Evolutionary conservation across 2,888 invertebrate species (phyloP), one percentile per base, ranked within the genome.

Genomic region (Vesta saturnalis): DNA sequence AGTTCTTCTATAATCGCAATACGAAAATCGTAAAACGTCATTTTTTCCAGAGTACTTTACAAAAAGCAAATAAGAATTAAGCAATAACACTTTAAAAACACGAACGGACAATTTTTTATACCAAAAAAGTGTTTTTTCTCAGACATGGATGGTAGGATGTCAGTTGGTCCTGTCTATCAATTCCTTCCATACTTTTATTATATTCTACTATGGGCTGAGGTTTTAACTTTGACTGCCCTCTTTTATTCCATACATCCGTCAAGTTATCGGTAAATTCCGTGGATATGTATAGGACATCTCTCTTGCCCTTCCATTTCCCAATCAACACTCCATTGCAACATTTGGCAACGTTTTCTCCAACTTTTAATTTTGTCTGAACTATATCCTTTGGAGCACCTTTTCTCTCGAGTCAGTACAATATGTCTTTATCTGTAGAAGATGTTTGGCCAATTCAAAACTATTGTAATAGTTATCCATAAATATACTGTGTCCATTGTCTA

Each of bases 281-380:
- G 8, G 74, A 73, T 35, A 75, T 74, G 18, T 70, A 71, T 16
- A 59, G 43, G 30, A 74, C 68, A 55, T 76, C 73, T 35, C 72
- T 18, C n/a, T 71, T 65, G 54, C 71, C 71, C 43, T 64, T 72
- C 74, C 73, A 76, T 61, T 74, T 76, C 3, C 55, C 60, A 14
- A 76, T 49, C 54, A 60, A 35, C 8, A 71, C 35, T 0, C 56
- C 66, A n/a, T 63, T 46, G n/a, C 49, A 30, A 61, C 60, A 69
- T n/a, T 23, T n/a, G 6, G 67, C 54, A 15, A 61, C 47, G 12
- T 64, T 69, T 61, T 74, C 73, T 12, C 74, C 72, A 2, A 47
- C 60, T 72, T 71, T 71, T 61, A 69, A 64, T 52, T 43, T 43
- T 5, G 43, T 12, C 43, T 5, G 3, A n/a, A 43, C 3, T 5